phyloP scores from a whole-genome alignment of 2,888 invertebrate genomes.

The Drosophila mayaguana region DNA sequence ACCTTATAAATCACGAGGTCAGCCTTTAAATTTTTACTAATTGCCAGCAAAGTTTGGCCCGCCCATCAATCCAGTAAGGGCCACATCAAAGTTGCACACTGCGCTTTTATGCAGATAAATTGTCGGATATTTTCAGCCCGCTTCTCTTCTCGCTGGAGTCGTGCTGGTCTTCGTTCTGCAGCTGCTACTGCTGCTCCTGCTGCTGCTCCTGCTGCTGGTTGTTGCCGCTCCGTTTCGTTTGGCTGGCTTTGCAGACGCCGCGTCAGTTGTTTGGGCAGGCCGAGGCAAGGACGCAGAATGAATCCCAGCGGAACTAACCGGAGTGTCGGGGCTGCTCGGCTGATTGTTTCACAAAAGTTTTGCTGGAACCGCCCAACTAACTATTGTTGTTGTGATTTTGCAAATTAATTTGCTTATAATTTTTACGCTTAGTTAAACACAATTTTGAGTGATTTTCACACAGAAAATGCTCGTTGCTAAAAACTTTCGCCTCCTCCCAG shows the following conservation, averaged over 20 bases:
- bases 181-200: not conserved
- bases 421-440: conserved; percentile 85
- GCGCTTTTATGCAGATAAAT: conserved; percentile 81
- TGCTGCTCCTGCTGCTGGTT: not conserved
- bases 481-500: conserved; percentile 61
- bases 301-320: conserved; percentile 48
- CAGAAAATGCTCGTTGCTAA: conserved; percentile 66
- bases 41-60: conserved; percentile 67
- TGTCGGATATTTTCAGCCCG: conserved; percentile 72
- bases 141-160: not conserved
- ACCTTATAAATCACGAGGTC: conserved; percentile 22
- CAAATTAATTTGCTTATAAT: conserved; percentile 85
- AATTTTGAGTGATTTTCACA: conserved; percentile 84
- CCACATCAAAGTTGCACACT: conserved; percentile 77
- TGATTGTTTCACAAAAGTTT: conserved; percentile 80
- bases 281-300: conserved; percentile 26
- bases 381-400: conserved; percentile 76
- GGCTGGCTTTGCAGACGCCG: conserved; percentile 61
- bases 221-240: conserved; percentile 56
- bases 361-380: conserved; percentile 64
- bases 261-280: conserved; percentile 57
- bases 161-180: not conserved
- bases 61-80: conserved; percentile 72
- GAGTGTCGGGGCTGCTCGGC: conserved; percentile 62
- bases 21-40: conserved; percentile 49